Percentiles rank a stretch among this genome's conserved stretches.
These are phyloP conservation scores for Agrotis clavis DNA, from an alignment of 2,888 invertebrate species.

Conservation along the genomic window DNA sequence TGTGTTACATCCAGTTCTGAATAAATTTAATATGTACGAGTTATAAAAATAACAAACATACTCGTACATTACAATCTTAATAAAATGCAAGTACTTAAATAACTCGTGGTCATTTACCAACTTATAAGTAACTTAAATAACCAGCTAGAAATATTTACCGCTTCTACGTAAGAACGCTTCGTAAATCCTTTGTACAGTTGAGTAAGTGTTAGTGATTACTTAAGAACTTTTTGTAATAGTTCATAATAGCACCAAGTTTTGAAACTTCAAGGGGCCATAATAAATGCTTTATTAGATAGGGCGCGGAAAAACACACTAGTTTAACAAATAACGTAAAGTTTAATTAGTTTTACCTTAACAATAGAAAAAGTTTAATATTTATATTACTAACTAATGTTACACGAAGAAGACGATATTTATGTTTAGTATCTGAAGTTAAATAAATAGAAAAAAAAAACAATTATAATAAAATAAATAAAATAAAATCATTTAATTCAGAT, in stretches of 20 bases:
- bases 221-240: conserved; percentile 74
- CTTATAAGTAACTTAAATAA: conserved; percentile 15
- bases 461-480: no score
- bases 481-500: no score
- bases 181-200: conserved; percentile 33
- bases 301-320: conserved; percentile 77
- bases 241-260: conserved; percentile 75
- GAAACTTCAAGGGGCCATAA: conserved; percentile 73
- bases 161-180: conserved; percentile 42
- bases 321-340: conserved; percentile 82
- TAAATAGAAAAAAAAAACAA: conserved; percentile 2
- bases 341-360: conserved; percentile 79
- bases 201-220: conserved; percentile 59
- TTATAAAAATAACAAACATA: conserved; percentile 3
- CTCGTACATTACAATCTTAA: not conserved
- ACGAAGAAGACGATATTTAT: conserved; percentile 36
- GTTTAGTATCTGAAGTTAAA: conserved; percentile 46
- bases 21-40: no score
- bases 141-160: conserved; percentile 35
- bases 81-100: conserved; percentile 24
- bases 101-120: conserved; percentile 26
- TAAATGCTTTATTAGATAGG: conserved; percentile 80
- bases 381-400: conserved; percentile 41
- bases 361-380: conserved; percentile 73
- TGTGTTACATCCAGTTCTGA: no score